Evolutionary conservation across 2,888 invertebrate genomes (phyloP).

Genomic region (Pharmacophagus antenor): DNA sequence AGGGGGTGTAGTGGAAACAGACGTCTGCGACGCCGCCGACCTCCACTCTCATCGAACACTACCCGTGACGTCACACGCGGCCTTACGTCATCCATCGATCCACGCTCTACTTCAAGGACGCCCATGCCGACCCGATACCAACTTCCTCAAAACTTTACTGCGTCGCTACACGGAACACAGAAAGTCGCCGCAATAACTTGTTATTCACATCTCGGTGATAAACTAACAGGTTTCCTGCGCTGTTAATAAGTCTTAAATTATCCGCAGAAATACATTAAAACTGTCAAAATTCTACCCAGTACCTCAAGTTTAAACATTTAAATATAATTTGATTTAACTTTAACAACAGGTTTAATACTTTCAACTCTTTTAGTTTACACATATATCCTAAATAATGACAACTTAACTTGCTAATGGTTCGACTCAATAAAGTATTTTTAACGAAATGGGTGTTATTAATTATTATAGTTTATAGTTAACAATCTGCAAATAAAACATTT

Average conservation of each 20-base stretch:
- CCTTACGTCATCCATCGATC: slow-evolving; percentile 75
- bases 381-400: no score
- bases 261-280: slow-evolving; percentile 5
- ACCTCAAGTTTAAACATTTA: slow-evolving; percentile 7
- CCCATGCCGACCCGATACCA: slow-evolving; percentile 58
- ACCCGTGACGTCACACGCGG: slow-evolving; percentile 69
- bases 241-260: slow-evolving; percentile 16
- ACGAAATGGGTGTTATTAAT: no score
- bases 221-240: slow-evolving; percentile 26
- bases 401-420: no score
- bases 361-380: no score
- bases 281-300: slow-evolving; percentile 8
- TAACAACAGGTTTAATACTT: no score
- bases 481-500: no score
- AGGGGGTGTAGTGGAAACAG: slow-evolving; percentile 53
- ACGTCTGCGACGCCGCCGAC: slow-evolving; percentile 46
- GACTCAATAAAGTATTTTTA: no score
- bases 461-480: no score
- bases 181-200: slow-evolving; percentile 25
- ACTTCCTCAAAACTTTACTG: slow-evolving; percentile 55
- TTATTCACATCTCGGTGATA: slow-evolving; percentile 20
- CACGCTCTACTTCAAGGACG: slow-evolving; percentile 72
- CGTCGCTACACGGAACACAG: slow-evolving; percentile 29
- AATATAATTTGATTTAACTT: not conserved
- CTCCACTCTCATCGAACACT: slow-evolving; percentile 52